These are phyloP conservation scores for Meloidogyne chitwoodi DNA, from an alignment of 1,140 invertebrate species.

Conservation along the genomic window DNA sequence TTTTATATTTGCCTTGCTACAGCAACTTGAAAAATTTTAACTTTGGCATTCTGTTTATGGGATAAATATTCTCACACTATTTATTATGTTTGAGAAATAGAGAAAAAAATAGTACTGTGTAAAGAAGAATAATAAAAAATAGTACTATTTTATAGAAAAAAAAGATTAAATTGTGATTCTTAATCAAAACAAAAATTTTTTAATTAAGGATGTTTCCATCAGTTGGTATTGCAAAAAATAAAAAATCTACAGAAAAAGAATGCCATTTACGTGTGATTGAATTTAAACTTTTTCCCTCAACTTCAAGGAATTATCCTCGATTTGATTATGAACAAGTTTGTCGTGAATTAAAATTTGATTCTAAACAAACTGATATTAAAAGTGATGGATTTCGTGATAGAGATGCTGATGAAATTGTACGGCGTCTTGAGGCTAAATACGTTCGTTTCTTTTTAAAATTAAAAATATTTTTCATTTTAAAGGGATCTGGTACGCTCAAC, in stretches of 20 bases:
- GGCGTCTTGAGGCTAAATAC: constrained; percentile 42
- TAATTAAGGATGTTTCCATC: constrained; percentile 14
- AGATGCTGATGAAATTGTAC: constrained; percentile 40
- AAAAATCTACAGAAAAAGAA: constrained; percentile 1
- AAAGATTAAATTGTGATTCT: too few relatives aligned
- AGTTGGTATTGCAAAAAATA: constrained; percentile 30
- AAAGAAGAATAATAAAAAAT: too few relatives aligned
- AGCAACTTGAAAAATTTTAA: too few relatives aligned
- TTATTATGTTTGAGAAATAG: too few relatives aligned
- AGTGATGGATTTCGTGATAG: constrained; percentile 29
- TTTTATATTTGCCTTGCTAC: too few relatives aligned
- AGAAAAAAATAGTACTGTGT: too few relatives aligned
- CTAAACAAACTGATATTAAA: constrained; percentile 12
- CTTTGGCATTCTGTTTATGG: too few relatives aligned
- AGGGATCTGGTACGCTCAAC: constrained; percentile 7
- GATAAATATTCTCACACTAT: too few relatives aligned
- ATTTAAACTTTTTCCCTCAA: constrained; percentile 38
- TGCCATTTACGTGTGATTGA: constrained; percentile 18
- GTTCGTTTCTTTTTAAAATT: constrained; percentile 26
- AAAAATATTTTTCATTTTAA: neutral
- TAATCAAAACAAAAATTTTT: too few relatives aligned
- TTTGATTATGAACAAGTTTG: constrained; percentile 41
- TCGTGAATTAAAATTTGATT: constrained; percentile 18
- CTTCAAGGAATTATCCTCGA: constrained; percentile 31
- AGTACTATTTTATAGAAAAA: too few relatives aligned